Base-by-base conservation (phyloP, 2,888 invertebrate genomes). In the Leptarthrus brevirostris region DNA sequence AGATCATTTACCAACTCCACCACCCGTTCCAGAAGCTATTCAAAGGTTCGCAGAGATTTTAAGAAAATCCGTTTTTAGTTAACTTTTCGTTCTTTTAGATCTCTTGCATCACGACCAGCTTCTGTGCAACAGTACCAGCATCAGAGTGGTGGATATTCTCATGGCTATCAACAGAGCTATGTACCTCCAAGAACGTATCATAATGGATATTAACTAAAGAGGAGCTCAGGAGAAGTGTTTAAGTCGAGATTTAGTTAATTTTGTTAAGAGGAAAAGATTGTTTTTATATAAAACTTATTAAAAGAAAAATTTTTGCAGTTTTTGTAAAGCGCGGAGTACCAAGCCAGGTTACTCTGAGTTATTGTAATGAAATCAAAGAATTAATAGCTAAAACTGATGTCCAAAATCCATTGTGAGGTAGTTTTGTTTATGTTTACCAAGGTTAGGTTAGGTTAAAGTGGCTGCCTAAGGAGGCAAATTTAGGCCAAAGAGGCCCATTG, bases 1-100 rank as follows among this genome's bases (percentile, higher is more conserved):
- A 71, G 91, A 91, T 49, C 93, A 93, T 83, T 84, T 93, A 78
- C 93, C 93, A 49, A 92, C 91, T 26, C 89, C 92, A 4, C 93
- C 92, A 40, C 92, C 92, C 18, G 87, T 92, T 78, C 92, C 93
- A 34, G 89, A 77, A 71, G 78, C 76, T 44, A 79, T 78, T 72
- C 73, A 75, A 77, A 76, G 77, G 79, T 79, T n/a, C n/a, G n/a
- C n/a, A n/a, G n/a, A n/a, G n/a, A n/a, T n/a, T n/a, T n/a, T n/a
- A n/a, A n/a, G n/a, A n/a, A n/a, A n/a, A n/a, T n/a, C n/a, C n/a
- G 3, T 52, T 69, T 30, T 12, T n/a, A 6, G n/a, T 30, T 18
- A 52, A 26, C 6, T 49, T 52, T 30, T 69, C 10, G 14, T 24
- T 24, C n/a, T 66, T 47, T 12, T 30, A 69, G 69, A 34, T 49